These are phyloP conservation scores for Mya arenaria DNA, from an alignment of 1,140 invertebrate genomes.

Conservation along the genomic window DNA sequence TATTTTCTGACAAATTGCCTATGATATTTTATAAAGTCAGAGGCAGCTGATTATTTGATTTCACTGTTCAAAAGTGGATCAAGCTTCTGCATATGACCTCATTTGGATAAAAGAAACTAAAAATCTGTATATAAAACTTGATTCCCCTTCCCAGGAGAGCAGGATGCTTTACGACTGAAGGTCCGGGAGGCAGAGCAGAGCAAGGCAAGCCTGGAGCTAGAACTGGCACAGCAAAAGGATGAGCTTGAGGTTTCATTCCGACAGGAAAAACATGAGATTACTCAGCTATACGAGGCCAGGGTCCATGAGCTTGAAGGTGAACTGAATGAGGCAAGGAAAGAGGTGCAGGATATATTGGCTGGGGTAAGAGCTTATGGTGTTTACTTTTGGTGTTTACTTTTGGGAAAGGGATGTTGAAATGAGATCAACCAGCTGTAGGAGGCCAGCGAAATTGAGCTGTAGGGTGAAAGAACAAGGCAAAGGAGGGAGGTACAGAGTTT, in stretches of 20 bases:
- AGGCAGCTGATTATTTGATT: too few species aligned
- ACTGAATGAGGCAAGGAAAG: conserved; percentile 15
- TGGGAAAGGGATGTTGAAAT: too few species aligned
- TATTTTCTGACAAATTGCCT: too few species aligned
- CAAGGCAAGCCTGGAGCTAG: conserved; percentile 44
- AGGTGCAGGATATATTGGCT: conserved; percentile 49
- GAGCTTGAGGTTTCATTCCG: conserved; percentile 53
- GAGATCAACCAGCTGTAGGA: conserved; percentile 48
- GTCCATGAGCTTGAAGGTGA: conserved; percentile 41
- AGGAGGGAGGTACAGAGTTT: conserved; percentile 49
- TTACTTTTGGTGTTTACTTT: too few species aligned
- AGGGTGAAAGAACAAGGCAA: conserved; percentile 7
- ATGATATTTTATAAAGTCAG: too few species aligned
- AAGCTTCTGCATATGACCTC: too few species aligned
- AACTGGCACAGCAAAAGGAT: conserved; percentile 56
- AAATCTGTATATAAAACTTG: too few species aligned
- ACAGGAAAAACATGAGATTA: conserved; percentile 52
- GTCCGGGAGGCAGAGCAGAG: conserved; percentile 5
- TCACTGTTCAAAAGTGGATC: too few species aligned
- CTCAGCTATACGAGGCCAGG: conserved; percentile 42
- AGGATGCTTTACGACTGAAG: not conserved
- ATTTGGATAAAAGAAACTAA: too few species aligned
- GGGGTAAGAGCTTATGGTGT: conserved; percentile 37
- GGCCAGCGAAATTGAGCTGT: conserved; percentile 36
- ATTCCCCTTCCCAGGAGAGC: not conserved